Conservation (phyloP, 1,140 invertebrate genomes). For the Heliconius hewitsoni region DNA sequence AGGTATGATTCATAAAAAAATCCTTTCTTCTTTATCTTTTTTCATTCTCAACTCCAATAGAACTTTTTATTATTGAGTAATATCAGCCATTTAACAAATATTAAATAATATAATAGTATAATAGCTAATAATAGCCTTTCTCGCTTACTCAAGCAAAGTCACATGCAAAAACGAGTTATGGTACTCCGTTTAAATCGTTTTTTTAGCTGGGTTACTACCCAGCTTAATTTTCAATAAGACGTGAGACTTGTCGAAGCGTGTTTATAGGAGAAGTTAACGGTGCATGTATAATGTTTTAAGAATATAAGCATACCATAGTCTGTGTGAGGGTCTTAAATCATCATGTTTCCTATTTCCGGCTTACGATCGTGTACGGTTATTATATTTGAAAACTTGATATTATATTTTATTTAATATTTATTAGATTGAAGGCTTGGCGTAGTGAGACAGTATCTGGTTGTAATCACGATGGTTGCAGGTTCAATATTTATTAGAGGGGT, state of each 20-base stretch:
- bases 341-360: conserved; percentile 19
- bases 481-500: no score
- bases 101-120: no score
- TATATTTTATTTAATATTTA: neutral
- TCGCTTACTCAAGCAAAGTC: neutral
- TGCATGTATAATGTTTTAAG: neutral
- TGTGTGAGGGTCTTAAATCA: conserved; percentile 27
- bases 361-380: conserved; percentile 3
- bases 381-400: neutral
- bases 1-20: no score
- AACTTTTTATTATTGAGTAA: no score
- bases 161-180: neutral
- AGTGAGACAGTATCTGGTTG: neutral
- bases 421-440: neutral
- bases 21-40: no score
- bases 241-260: conserved; percentile 18
- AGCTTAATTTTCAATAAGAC: conserved; percentile 6
- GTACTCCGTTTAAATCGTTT: neutral
- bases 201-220: neutral
- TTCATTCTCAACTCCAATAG: no score
- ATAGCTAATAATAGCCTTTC: no score
- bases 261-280: conserved; percentile 2
- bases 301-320: neutral
- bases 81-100: no score
- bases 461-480: neutral